Percentiles rank a stretch among this genome's conserved stretches.
phyloP scores from a whole-genome alignment of 2,888 invertebrate species.

The Drosophila engyochracea region DNA sequence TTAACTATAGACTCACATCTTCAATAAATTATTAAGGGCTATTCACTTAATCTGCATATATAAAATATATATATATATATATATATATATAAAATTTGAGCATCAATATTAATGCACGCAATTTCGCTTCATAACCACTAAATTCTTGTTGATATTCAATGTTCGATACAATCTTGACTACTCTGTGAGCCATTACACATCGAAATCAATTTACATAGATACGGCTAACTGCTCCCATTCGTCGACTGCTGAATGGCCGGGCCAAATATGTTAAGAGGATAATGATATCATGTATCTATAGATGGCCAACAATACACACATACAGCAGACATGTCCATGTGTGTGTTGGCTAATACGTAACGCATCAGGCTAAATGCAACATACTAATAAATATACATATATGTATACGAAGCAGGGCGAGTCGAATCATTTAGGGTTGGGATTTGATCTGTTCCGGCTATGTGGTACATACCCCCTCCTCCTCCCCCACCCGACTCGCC shows the following conservation, averaged over 20 bases:
- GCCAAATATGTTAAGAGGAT: slow-evolving; percentile 24
- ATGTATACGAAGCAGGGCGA: background rate
- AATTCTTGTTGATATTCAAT: background rate
- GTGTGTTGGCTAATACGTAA: slow-evolving; percentile 23
- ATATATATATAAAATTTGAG: background rate
- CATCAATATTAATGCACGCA: background rate
- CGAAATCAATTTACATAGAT: background rate
- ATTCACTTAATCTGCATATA: background rate
- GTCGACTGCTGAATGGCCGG: background rate
- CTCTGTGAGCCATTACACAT: background rate
- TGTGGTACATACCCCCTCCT: background rate
- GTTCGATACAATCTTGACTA: background rate
- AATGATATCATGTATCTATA: slow-evolving; percentile 20
- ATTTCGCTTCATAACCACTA: background rate
- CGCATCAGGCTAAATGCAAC: slow-evolving; percentile 34
- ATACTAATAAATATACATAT: slow-evolving; percentile 27
- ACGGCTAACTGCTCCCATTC: background rate
- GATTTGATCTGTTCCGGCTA: slow-evolving; percentile 29
- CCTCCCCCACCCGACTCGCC: background rate
- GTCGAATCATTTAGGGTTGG: slow-evolving; percentile 29
- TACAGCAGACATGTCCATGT: background rate
- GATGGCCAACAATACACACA: slow-evolving; percentile 19
- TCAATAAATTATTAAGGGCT: background rate
- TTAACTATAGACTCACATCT: background rate
- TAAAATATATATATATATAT: background rate